A percentile compares a stretch with the other conserved stretches of the same genome.
phyloP scores from a whole-genome alignment of 2,888 invertebrate species.

The Cremastinae sp. region DNA sequence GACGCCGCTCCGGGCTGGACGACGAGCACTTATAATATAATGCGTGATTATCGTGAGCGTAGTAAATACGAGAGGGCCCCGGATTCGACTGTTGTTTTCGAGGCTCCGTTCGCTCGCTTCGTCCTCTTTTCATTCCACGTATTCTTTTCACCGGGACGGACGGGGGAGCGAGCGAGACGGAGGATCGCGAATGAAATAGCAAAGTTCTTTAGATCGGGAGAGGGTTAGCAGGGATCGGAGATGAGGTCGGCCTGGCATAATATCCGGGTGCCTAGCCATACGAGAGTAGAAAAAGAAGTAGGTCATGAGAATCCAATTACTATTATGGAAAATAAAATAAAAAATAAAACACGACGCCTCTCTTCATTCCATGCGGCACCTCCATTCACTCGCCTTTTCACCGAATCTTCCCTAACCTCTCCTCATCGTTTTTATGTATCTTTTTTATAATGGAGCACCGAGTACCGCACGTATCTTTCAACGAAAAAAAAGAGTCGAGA shows the following conservation, averaged over 20 bases:
- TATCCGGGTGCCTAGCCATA: conserved; percentile 50
- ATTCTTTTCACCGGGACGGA: conserved; percentile 20
- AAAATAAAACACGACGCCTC: conserved; percentile 40
- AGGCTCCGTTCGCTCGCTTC: conserved; percentile 27
- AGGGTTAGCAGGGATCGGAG: background rate
- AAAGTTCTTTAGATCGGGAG: conserved; percentile 23
- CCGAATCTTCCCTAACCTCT: background rate
- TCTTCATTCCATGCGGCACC: conserved; percentile 35
- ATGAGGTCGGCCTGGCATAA: conserved; percentile 44
- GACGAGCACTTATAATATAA: conserved; percentile 62
- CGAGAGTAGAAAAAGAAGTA: conserved; percentile 48
- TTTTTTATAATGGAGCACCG: background rate
- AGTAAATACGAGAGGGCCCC: conserved; percentile 64
- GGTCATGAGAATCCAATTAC: conserved; percentile 59
- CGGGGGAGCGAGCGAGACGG: conserved; percentile 11
- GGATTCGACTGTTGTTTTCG: conserved; percentile 59
- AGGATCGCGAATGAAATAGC: conserved; percentile 35
- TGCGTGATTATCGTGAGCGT: conserved; percentile 64
- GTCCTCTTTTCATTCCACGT: conserved; percentile 24
- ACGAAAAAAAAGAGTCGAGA: conserved; percentile 21
- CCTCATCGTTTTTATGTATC: conserved; percentile 13
- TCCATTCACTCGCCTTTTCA: conserved; percentile 41
- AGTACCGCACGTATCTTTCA: conserved; percentile 12
- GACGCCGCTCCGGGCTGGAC: conserved; percentile 82
- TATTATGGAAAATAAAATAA: conserved; percentile 36